These are phyloP conservation scores for Drosophila quinaria DNA, from an alignment of 2,888 invertebrate genomes.

Conservation along the genomic window DNA sequence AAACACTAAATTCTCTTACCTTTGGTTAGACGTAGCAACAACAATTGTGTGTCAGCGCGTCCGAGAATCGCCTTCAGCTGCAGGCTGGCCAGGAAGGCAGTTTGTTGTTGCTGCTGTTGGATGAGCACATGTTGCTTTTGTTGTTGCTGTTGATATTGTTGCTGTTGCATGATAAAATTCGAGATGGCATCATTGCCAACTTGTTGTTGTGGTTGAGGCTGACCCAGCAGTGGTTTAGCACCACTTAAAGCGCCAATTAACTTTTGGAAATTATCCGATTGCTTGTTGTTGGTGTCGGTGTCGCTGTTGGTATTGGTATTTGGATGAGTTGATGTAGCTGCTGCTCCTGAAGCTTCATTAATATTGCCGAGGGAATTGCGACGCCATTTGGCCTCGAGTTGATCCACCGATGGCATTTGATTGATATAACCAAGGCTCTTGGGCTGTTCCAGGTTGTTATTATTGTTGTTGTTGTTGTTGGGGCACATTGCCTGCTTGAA, in stretches of 20 bases:
- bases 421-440: slow-evolving; percentile 56
- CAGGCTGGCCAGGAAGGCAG: slow-evolving; percentile 82
- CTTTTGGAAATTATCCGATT: slow-evolving; percentile 82
- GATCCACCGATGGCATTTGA: slow-evolving; percentile 82
- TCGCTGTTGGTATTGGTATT: slow-evolving; percentile 36
- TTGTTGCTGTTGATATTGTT: slow-evolving; percentile 81
- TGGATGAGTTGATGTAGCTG: slow-evolving; percentile 22
- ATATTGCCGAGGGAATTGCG: slow-evolving; percentile 67
- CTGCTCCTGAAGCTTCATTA: slow-evolving; percentile 22
- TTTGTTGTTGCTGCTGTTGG: slow-evolving; percentile 83
- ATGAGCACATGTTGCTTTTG: slow-evolving; percentile 77
- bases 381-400: slow-evolving; percentile 84
- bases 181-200: slow-evolving; percentile 79
- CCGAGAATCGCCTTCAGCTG: slow-evolving; percentile 83
- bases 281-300: slow-evolving; percentile 46
- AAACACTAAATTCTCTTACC: slow-evolving; percentile 48
- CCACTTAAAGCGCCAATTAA: slow-evolving; percentile 71
- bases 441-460: slow-evolving; percentile 49
- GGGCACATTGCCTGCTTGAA: slow-evolving; percentile 78
- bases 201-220: slow-evolving; percentile 23
- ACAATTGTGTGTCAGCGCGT: slow-evolving; percentile 82
- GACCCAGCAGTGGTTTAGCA: slow-evolving; percentile 49
- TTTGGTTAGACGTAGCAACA: slow-evolving; percentile 82
- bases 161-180: slow-evolving; percentile 82
- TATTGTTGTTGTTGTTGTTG: slow-evolving; percentile 34